These are phyloP conservation scores for Glaucidium brasilianum DNA, from an alignment of 2,113 vertebrate species.

Conservation along the genomic window DNA sequence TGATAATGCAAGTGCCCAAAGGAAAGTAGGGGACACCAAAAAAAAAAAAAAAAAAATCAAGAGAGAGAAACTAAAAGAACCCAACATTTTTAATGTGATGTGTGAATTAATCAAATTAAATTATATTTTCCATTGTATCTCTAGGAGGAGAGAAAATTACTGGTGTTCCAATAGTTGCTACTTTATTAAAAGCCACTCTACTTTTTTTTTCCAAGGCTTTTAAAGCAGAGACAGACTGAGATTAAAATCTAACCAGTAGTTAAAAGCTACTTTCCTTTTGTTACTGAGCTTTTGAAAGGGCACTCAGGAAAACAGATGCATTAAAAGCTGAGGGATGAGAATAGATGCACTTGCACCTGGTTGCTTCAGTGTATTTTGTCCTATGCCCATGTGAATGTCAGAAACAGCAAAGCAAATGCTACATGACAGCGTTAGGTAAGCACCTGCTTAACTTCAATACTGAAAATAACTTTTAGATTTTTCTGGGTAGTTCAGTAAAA, in stretches of 20 bases:
- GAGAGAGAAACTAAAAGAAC: neutral
- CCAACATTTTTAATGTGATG: neutral
- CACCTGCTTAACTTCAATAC: neutral
- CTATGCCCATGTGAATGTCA: neutral
- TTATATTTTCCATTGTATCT: neutral
- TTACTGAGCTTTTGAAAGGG: neutral
- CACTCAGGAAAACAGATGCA: neutral
- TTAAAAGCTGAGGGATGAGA: neutral
- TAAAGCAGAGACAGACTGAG: neutral
- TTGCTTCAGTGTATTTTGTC: neutral
- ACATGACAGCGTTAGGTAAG: neutral
- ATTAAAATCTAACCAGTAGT: slow-evolving; percentile 9
- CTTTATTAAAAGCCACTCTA: slow-evolving; percentile 45
- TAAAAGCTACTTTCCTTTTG: slow-evolving; percentile 31
- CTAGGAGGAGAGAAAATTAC: slow-evolving; percentile 23
- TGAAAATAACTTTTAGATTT: neutral
- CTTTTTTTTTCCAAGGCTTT: slow-evolving; percentile 12
- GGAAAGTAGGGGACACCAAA: neutral
- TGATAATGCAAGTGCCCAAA: neutral
- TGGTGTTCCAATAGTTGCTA: neutral
- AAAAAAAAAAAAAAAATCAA: too few species aligned
- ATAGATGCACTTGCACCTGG: neutral
- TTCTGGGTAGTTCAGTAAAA: neutral
- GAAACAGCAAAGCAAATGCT: neutral
- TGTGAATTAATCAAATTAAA: slow-evolving; percentile 31